Percentiles rank a stretch among this genome's conserved stretches.
Evolutionary conservation across 1,140 invertebrate genomes (phyloP).

Genomic region (Lordiphosa stackelbergi): DNA sequence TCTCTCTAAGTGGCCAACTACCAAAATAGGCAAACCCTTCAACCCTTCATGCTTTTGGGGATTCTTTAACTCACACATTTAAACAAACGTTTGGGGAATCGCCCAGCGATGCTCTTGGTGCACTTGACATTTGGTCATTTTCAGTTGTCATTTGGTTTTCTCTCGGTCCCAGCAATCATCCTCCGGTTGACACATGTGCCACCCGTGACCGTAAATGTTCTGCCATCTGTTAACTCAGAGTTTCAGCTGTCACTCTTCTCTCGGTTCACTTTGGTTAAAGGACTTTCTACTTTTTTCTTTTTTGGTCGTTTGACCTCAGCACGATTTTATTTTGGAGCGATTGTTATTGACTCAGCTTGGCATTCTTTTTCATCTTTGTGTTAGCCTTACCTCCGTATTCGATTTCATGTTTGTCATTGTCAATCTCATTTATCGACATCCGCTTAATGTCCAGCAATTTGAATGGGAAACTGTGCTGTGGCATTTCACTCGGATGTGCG

Average conservation of each 20-base stretch:
- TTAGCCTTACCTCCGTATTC: constrained; percentile 53
- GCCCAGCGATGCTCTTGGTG: constrained; percentile 17
- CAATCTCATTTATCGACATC: constrained; percentile 73
- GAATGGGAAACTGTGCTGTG: constrained; percentile 46
- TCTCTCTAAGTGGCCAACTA: constrained; percentile 39
- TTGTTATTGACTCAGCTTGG: constrained; percentile 55
- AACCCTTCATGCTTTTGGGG: constrained; percentile 27
- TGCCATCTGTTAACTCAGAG: constrained; percentile 68
- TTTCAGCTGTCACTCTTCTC: constrained; percentile 39
- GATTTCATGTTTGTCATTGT: constrained; percentile 73
- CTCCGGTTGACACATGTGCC: constrained; percentile 55
- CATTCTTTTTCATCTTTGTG: constrained; percentile 37
- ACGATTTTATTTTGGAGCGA: constrained; percentile 50
- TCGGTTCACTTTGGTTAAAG: constrained; percentile 57
- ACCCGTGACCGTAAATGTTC: constrained; percentile 66
- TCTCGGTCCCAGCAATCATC: constrained; percentile 26
- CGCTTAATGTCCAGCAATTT: constrained; percentile 65
- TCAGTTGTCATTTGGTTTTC: constrained; percentile 43
- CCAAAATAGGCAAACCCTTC: constrained; percentile 51
- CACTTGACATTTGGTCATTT: constrained; percentile 68
- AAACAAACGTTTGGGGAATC: constrained; percentile 32
- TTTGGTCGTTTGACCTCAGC: constrained; percentile 59
- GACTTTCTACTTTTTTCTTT: constrained; percentile 35
- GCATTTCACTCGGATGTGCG: constrained; percentile 26
- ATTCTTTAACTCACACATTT: constrained; percentile 65